Evolutionary conservation across 2,797 vertebrate species (phyloP), one percentile per base, ranked within the genome.

Genomic region (Manis pentadactyla): DNA sequence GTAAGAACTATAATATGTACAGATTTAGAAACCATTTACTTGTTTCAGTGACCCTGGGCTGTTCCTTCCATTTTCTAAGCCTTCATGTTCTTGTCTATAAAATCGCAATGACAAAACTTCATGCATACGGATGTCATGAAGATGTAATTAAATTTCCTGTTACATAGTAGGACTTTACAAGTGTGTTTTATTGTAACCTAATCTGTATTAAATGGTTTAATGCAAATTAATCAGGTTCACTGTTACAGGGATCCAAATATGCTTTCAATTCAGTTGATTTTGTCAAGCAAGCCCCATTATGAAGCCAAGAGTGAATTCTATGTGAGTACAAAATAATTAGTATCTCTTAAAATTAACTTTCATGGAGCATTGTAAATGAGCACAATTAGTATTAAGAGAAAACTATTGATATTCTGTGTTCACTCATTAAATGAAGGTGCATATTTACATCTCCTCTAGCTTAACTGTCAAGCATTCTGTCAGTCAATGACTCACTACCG

Each of bases 261-360:
- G 3, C 18, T 90, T 68, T 95, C 18, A 75, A 29, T 55, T 74
- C 37, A 87, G 57, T 51, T 93, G n/a, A 78, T 82, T 77, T 82
- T 88, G 8, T 95, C 19, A 86, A 75, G 1, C 2, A 64, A 94
- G 27, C 61, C 18, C 63, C 55, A 68, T 84, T 89, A 68, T 64
- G 23, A 93, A 85, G 18, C 8, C 66, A 97, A 39, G 1, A 61
- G 59, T 89, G 69, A 97, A 89, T 78, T 96, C 63, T 51, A 8
- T 82, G 27, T 69, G n/a, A 21, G 18, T 51, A 69, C 11, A 90
- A 55, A 64, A 64, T 69, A 89, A 82, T 96, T 91, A 77, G 12
- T 74, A 73, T 64, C 49, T 94, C 75, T 79, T 75, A 84, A 95
- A 59, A 46, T 84, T 87, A 87, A 90, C 55, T 51, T 93, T 95